Conservation (phyloP, 2,797 vertebrate genomes). For the Cuculus canorus region DNA sequence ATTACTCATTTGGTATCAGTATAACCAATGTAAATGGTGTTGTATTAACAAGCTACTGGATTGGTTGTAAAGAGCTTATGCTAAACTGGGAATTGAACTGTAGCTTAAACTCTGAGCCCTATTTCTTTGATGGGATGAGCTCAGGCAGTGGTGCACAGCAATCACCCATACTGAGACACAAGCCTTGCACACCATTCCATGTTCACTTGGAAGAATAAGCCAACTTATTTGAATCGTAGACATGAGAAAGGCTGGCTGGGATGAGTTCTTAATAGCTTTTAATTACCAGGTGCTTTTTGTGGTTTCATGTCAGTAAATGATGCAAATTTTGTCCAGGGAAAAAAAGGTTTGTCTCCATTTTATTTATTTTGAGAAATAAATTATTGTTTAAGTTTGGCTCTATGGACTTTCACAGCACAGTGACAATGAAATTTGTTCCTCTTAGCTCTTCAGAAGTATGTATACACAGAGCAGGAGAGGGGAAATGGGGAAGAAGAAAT, state of each 20-base stretch:
- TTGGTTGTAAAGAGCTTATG: neutral
- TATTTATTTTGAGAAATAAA: neutral
- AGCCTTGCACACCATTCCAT: neutral
- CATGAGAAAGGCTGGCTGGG: neutral
- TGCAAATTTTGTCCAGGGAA: neutral
- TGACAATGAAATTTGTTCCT: neutral
- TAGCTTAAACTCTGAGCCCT: neutral
- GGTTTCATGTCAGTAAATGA: neutral
- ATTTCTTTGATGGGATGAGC: neutral
- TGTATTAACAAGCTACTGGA: neutral
- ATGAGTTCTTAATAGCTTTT: neutral
- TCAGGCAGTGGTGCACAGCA: neutral
- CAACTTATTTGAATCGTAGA: neutral
- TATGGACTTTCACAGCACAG: neutral
- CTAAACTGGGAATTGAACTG: neutral
- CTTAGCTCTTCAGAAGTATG: neutral
- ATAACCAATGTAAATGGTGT: neutral
- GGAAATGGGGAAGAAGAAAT: neutral
- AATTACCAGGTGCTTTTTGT: neutral
- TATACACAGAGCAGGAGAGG: neutral
- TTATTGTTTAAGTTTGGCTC: neutral
- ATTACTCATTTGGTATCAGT: neutral
- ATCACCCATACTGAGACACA: neutral
- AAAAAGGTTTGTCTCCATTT: neutral
- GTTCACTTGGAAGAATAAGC: neutral